These are phyloP conservation scores for Drosophila rubida DNA, from an alignment of 2,888 invertebrate genomes.

Conservation along the genomic window DNA sequence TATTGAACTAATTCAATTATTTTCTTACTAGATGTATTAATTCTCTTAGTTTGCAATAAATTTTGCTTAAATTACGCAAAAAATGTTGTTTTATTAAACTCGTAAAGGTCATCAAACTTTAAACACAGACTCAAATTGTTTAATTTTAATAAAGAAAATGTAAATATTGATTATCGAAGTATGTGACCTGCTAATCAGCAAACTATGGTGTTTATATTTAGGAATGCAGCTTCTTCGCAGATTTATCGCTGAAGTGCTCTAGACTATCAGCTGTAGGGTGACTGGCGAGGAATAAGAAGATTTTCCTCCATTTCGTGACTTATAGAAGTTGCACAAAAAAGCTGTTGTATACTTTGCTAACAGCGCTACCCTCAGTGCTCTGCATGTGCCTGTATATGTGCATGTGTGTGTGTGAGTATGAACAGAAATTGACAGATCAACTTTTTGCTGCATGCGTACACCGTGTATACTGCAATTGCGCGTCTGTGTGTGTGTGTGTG, in stretches of 20 bases:
- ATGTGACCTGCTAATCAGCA: too few relatives aligned
- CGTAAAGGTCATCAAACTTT: too few relatives aligned
- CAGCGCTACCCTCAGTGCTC: conserved; percentile 2
- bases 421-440: conserved; percentile 69
- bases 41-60: too few relatives aligned
- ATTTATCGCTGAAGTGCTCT: conserved; percentile 9
- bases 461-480: conserved; percentile 9
- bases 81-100: too few relatives aligned
- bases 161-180: too few relatives aligned
- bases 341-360: conserved; percentile 20
- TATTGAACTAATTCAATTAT: too few relatives aligned
- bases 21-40: too few relatives aligned
- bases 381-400: background rate
- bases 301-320: conserved; percentile 38
- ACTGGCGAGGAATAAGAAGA: conserved; percentile 23
- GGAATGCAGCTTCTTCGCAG: background rate
- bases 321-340: conserved; percentile 35
- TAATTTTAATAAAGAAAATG: too few relatives aligned
- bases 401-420: conserved; percentile 18
- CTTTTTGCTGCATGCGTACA: conserved; percentile 42
- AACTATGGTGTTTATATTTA: background rate
- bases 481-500: conserved; percentile 17
- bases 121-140: too few relatives aligned
- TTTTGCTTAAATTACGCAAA: too few relatives aligned
- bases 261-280: background rate